Evolutionary conservation across 92 coral and sea anemone genomes (phyloP).

Genomic region (Porites cylindrica): DNA sequence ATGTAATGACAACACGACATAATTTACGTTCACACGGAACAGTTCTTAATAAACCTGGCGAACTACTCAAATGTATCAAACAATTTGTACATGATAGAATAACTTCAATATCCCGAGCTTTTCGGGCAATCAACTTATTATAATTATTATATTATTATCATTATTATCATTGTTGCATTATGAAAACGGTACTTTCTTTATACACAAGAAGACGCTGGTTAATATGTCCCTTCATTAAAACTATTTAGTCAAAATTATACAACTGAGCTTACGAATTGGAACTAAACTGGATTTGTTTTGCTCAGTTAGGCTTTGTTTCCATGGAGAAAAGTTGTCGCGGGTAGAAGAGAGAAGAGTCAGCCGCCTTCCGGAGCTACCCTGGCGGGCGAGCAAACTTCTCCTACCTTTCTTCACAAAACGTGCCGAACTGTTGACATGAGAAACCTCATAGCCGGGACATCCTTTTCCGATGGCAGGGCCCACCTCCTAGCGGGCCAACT

Average conservation of each 20-base stretch:
- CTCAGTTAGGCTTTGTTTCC: neutral
- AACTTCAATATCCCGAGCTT: conserved; percentile 50
- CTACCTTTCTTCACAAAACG: too few species aligned
- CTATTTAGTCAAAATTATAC: conserved; percentile 42
- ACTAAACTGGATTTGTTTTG: conserved; percentile 22
- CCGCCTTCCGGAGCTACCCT: too few species aligned
- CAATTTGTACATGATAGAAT: conserved; percentile 66
- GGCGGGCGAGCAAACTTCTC: too few species aligned
- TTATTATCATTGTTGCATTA: conserved; percentile 40
- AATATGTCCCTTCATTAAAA: conserved; percentile 22
- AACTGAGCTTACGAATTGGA: conserved; percentile 33
- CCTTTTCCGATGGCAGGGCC: too few species aligned
- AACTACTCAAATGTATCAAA: conserved; percentile 51
- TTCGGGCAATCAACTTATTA: conserved; percentile 46
- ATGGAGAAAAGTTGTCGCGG: too few species aligned
- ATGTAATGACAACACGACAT: conserved; percentile 34
- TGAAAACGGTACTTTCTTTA: conserved; percentile 45
- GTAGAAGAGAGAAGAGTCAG: too few species aligned
- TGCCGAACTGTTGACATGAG: too few species aligned
- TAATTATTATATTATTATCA: conserved; percentile 2
- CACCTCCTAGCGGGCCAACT: too few species aligned
- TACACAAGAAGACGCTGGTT: conserved; percentile 31
- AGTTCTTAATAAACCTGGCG: conserved; percentile 26
- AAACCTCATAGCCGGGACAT: too few species aligned
- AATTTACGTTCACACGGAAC: conserved; percentile 49